A percentile compares a stretch with the other conserved stretches of the same genome.
Conservation (phyloP, 2,797 vertebrate species). For the Yasuhikotakia modesta region DNA sequence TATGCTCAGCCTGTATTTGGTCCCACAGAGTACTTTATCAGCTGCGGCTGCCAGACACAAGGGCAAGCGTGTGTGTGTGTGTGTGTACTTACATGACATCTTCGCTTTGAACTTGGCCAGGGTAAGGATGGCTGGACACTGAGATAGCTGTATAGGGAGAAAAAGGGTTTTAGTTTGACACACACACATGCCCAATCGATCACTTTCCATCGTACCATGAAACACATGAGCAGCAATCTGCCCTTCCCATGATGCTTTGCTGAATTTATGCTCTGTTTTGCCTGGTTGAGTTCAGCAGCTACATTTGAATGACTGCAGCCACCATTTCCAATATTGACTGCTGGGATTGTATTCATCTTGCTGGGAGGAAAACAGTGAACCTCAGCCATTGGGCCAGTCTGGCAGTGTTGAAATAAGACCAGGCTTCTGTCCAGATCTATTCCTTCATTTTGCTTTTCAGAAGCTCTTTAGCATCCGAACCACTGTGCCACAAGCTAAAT, state of each 20-base stretch:
- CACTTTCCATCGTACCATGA: neutral
- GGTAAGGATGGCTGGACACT: slow-evolving; percentile 91
- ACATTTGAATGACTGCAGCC: slow-evolving; percentile 69
- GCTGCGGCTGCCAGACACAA: too few species aligned
- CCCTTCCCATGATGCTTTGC: slow-evolving; percentile 60
- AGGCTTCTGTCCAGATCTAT: slow-evolving; percentile 63
- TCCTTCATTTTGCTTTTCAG: slow-evolving; percentile 67
- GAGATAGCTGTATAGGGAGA: slow-evolving; percentile 82
- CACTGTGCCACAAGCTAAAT: slow-evolving; percentile 51
- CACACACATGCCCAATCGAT: neutral
- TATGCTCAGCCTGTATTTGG: slow-evolving; percentile 7
- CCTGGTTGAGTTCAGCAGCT: slow-evolving; percentile 61
- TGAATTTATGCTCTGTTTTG: slow-evolving; percentile 52
- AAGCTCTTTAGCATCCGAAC: slow-evolving; percentile 71
- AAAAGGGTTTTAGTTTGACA: slow-evolving; percentile 42
- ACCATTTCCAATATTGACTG: slow-evolving; percentile 67
- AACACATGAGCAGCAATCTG: slow-evolving; percentile 55
- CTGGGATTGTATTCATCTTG: slow-evolving; percentile 61
- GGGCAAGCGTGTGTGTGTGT: slow-evolving; percentile 9
- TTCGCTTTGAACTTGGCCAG: slow-evolving; percentile 86
- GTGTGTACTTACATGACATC: slow-evolving; percentile 85
- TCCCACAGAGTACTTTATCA: slow-evolving; percentile 22
- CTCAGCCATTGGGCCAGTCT: slow-evolving; percentile 58
- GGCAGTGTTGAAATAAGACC: slow-evolving; percentile 67
- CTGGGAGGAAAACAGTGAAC: slow-evolving; percentile 71